Evolutionary conservation across 2,113 vertebrate genomes (phyloP).

Genomic region (Poicephalus meyeri): DNA sequence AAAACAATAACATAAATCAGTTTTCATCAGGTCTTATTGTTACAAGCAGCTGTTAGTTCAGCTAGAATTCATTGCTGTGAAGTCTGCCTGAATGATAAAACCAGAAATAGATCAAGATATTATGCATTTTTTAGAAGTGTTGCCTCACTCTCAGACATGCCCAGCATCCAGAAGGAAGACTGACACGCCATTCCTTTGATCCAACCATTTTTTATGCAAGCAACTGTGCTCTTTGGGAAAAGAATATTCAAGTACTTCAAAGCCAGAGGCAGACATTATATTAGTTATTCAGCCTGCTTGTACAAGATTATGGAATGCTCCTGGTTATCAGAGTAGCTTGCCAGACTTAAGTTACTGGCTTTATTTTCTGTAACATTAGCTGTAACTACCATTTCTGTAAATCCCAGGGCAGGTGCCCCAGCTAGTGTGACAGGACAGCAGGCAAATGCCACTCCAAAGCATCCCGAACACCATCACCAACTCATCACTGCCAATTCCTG

Average conservation of each 20-base stretch:
- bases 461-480: background rate
- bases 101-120: background rate
- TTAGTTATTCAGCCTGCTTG: background rate
- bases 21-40: background rate
- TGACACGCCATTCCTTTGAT: conserved; percentile 43
- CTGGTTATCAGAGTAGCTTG: background rate
- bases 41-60: background rate
- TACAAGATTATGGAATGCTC: background rate
- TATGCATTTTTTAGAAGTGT: conserved; percentile 15
- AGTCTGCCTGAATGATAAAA: background rate
- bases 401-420: background rate
- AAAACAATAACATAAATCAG: background rate
- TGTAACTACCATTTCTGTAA: background rate
- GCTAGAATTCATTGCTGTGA: background rate
- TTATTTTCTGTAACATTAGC: background rate
- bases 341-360: background rate
- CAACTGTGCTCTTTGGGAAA: background rate
- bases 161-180: background rate
- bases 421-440: background rate
- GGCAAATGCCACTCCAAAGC: background rate
- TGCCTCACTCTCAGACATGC: background rate
- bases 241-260: background rate
- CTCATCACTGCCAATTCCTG: background rate
- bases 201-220: conserved; percentile 10
- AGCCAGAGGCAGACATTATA: background rate